Conservation (phyloP, 2,888 invertebrate genomes). For the Drosophila crucigera region DNA sequence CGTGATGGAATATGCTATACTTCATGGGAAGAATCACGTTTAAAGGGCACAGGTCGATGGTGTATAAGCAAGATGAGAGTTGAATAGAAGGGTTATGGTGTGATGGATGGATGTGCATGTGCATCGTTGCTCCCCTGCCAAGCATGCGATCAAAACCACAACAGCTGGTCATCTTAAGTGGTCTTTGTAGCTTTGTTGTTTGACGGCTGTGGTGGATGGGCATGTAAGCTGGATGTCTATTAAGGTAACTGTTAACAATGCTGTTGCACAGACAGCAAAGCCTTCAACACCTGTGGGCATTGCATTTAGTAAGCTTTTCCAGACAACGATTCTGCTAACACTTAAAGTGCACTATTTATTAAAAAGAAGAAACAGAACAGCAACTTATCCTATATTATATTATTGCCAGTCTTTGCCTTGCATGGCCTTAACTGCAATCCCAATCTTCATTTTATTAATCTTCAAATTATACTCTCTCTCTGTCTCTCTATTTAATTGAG, state of each 20-base stretch:
- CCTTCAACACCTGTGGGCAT: not conserved
- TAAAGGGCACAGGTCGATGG: constrained; percentile 3
- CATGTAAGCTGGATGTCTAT: not conserved
- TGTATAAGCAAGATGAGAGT: constrained; percentile 1
- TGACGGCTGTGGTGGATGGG: not conserved
- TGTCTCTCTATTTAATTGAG: not conserved
- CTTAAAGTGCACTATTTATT: not conserved
- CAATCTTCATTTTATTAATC: not conserved
- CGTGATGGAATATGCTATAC: constrained; percentile 43
- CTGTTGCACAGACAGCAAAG: not conserved
- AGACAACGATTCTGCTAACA: not conserved
- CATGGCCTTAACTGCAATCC: not conserved
- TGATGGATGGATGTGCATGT: constrained; percentile 8
- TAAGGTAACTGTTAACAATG: constrained; percentile 3
- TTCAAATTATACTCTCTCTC: not conserved
- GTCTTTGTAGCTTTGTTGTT: not conserved
- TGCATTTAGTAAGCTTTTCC: not conserved
- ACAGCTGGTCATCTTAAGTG: not conserved
- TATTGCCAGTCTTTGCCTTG: not conserved
- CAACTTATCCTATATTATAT: not conserved
- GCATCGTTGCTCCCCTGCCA: not conserved
- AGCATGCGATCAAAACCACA: constrained; percentile 4
- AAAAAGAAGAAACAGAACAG: not conserved
- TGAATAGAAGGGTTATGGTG: constrained; percentile 17
- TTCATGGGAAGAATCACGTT: constrained; percentile 17